A percentile compares a stretch with the other conserved stretches of the same genome.
These are phyloP conservation scores for Drosophila saltans DNA, from an alignment of 1,140 invertebrate genomes.

Conservation along the genomic window DNA sequence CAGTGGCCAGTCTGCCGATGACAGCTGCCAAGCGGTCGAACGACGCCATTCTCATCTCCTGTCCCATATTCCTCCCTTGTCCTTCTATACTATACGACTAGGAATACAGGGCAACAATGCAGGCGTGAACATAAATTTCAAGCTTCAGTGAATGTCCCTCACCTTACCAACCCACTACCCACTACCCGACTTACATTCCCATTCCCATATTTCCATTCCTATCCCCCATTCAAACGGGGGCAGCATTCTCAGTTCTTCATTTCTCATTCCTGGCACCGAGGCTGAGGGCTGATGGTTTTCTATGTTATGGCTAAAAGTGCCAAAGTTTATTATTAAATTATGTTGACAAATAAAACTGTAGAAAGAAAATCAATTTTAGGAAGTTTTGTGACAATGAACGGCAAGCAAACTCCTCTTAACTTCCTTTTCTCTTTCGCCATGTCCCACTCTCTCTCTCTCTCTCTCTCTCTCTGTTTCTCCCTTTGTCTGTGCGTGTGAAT, in stretches of 20 bases:
- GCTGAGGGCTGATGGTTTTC: slow-evolving; percentile 10
- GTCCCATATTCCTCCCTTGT: background rate
- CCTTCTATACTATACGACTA: slow-evolving; percentile 14
- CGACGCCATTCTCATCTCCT: slow-evolving; percentile 6
- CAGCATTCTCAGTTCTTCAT: slow-evolving; percentile 20
- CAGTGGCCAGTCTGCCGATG: slow-evolving; percentile 52
- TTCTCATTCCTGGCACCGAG: slow-evolving; percentile 28
- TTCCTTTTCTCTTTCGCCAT: background rate
- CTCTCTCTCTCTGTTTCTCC: background rate
- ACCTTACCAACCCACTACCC: background rate
- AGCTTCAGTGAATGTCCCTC: slow-evolving; percentile 57
- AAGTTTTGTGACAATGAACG: slow-evolving; percentile 48
- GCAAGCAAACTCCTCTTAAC: slow-evolving; percentile 37
- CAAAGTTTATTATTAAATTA: slow-evolving; percentile 81
- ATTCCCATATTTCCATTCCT: background rate
- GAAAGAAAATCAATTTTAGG: slow-evolving; percentile 73
- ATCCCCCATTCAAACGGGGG: background rate
- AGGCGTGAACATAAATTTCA: slow-evolving; percentile 80
- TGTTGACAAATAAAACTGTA: slow-evolving; percentile 77
- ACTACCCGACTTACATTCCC: slow-evolving; percentile 15
- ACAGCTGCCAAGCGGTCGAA: slow-evolving; percentile 52
- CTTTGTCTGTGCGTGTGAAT: slow-evolving; percentile 48
- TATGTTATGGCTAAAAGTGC: slow-evolving; percentile 71
- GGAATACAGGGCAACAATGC: slow-evolving; percentile 59
- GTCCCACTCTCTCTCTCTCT: slow-evolving; percentile 1